Evolutionary conservation across 2,888 invertebrate genomes (phyloP).

Genomic region (Bellardia bayeri): DNA sequence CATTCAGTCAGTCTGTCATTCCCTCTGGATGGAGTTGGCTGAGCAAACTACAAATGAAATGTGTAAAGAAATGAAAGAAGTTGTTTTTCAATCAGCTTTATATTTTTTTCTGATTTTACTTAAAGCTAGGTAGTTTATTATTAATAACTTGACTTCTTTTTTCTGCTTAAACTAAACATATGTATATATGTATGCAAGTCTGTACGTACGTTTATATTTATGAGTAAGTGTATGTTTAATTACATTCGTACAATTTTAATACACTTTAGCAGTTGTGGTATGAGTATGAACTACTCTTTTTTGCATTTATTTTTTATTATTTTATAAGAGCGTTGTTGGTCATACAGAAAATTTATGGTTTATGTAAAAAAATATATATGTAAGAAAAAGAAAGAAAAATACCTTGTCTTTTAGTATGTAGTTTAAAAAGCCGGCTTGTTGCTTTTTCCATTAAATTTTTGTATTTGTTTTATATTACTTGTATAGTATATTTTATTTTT

Average conservation of each 20-base stretch:
- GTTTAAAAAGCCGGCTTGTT: constrained; percentile 65
- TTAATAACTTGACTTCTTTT: constrained; percentile 52
- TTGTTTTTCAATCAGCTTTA: constrained; percentile 34
- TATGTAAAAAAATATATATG: constrained; percentile 14
- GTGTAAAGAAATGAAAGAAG: constrained; percentile 17
- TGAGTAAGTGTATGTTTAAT: constrained; percentile 33
- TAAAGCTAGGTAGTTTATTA: constrained; percentile 49
- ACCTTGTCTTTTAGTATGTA: constrained; percentile 51
- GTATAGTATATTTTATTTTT: constrained; percentile 15
- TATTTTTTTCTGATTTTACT: not conserved
- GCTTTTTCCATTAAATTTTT: constrained; percentile 55
- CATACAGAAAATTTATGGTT: constrained; percentile 57
- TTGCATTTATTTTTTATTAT: not conserved
- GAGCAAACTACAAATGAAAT: constrained; percentile 19
- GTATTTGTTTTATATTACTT: constrained; percentile 19
- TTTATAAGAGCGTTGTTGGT: not conserved
- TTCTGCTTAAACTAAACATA: not conserved
- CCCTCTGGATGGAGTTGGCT: constrained; percentile 38
- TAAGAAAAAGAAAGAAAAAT: constrained; percentile 28
- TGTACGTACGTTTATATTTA: not conserved
- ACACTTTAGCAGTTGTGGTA: not conserved
- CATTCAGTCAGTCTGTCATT: constrained; percentile 20
- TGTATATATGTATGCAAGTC: not conserved
- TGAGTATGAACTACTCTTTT: constrained; percentile 21
- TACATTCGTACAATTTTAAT: constrained; percentile 17